Percentiles rank a stretch among this genome's conserved stretches.
phyloP scores from a whole-genome alignment of 2,113 vertebrate species.

The Psettodes erumei region DNA sequence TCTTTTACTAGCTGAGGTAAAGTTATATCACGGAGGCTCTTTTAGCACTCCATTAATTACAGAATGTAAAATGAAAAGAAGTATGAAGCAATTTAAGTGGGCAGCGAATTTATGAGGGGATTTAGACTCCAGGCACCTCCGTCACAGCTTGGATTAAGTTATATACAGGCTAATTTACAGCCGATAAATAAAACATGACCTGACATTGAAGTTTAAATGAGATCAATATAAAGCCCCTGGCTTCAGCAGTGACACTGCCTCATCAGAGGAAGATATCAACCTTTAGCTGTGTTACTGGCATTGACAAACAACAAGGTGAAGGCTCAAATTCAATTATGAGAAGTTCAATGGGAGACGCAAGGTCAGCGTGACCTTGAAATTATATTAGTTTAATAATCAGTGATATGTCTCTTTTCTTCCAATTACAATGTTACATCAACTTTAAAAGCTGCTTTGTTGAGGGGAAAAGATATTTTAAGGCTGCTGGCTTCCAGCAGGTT shows the following conservation, averaged over 20 bases:
- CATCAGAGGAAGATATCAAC: slow-evolving; percentile 38
- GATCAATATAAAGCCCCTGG: slow-evolving; percentile 55
- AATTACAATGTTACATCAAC: neutral
- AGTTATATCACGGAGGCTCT: neutral
- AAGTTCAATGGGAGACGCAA: neutral
- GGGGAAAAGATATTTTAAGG: neutral
- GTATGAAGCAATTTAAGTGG: slow-evolving; percentile 23
- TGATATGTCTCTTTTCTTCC: neutral
- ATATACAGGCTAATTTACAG: slow-evolving; percentile 22
- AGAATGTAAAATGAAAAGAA: slow-evolving; percentile 8
- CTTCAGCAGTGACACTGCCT: slow-evolving; percentile 12
- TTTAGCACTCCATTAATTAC: slow-evolving; percentile 23
- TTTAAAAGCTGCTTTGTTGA: neutral
- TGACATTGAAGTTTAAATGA: slow-evolving; percentile 43
- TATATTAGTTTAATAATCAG: neutral
- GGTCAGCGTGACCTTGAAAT: neutral
- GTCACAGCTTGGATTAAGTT: slow-evolving; percentile 28
- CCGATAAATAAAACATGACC: slow-evolving; percentile 50
- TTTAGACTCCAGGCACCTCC: slow-evolving; percentile 15
- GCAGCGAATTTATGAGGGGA: slow-evolving; percentile 28
- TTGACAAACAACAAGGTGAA: slow-evolving; percentile 31
- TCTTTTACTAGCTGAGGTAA: neutral
- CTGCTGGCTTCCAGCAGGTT: neutral
- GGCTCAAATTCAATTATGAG: slow-evolving; percentile 20
- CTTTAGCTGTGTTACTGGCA: slow-evolving; percentile 2